Base-by-base conservation (phyloP, 2,113 vertebrate species). In the Bambusicola thoracicus region DNA sequence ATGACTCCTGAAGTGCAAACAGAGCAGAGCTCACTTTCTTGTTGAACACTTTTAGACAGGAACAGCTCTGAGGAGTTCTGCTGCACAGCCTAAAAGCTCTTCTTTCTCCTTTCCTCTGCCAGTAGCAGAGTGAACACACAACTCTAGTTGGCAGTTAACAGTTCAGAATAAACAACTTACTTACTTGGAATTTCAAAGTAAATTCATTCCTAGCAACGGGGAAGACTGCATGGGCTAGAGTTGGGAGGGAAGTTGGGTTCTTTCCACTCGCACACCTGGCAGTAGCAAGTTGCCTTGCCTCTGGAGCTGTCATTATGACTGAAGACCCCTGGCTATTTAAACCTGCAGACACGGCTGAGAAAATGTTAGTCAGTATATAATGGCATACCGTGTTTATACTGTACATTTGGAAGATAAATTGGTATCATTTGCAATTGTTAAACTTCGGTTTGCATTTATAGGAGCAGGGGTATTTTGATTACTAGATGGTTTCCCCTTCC, bases 381-480 rank as follows among this genome's bases (percentile, higher is more conserved):
- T 25, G 74, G 69, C 80, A 48, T 2, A 36, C 51, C n/a, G 1
- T 89, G 83, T 93, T 96, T 94, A 89, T 65, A 72, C 55, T 79
- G 40, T 76, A 58, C 78, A 44, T 2, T 55, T 63, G 30, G 48
- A 84, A 94, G 92, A 92, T 44, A 73, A 93, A 94, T 85, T 65
- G 44, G 55, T 72, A 84, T 82, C 58, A 55, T 90, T 94, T 91
- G 87, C 91, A 73, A 38, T 93, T 84, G 83, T 92, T 90, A 94
- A 88, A 53, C n/a, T 86, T 76, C 69, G 62, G 92, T 86, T 96
- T 95, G 81, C 74, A 79, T 72, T 86, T 88, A 36, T 48, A 86
- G n/a, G 36, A 88, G 36, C 43, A 43, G 43, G 66, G 18, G 2
- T 89, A 79, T 89, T 87, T 82, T 89, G 87, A 82, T 91, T 76